A percentile compares a stretch with the other conserved stretches of the same genome.
These are phyloP conservation scores for Phyllopteryx taeniolatus DNA, from an alignment of 2,113 vertebrate species.

Conservation along the genomic window DNA sequence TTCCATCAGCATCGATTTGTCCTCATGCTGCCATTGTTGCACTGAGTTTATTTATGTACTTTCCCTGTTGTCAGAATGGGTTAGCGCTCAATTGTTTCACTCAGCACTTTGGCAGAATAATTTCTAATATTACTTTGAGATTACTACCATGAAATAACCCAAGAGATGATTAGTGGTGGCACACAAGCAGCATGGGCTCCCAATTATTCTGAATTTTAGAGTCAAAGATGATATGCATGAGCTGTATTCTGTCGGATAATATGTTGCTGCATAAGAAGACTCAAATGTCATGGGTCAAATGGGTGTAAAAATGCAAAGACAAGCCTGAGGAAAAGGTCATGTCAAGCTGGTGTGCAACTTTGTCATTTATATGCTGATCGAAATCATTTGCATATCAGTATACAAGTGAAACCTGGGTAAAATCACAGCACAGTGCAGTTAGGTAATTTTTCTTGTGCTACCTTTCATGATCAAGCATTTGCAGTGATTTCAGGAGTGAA, in stretches of 20 bases:
- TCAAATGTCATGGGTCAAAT: not conserved
- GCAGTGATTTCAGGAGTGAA: not conserved
- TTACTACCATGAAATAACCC: not conserved
- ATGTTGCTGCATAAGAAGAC: not conserved
- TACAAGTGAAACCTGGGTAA: not conserved
- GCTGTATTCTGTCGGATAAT: not conserved
- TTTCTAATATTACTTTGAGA: not conserved
- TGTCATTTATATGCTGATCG: not conserved
- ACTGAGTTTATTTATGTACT: constrained; percentile 18
- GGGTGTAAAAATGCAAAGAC: not conserved
- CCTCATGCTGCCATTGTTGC: not conserved
- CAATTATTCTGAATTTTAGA: not conserved
- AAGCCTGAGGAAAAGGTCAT: not conserved
- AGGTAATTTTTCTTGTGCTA: not conserved
- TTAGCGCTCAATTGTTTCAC: constrained; percentile 10
- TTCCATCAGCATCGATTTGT: constrained; percentile 37
- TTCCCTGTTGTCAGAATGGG: constrained; percentile 17
- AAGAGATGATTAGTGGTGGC: not conserved
- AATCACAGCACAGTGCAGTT: not conserved
- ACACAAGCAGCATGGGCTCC: not conserved
- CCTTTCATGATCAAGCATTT: not conserved
- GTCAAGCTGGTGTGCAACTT: not conserved
- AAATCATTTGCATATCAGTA: not conserved
- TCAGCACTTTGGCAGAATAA: not conserved
- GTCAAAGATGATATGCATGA: not conserved